Evolutionary conservation across 1,140 invertebrate species (phyloP).

Genomic region (Gryon sp.): DNA sequence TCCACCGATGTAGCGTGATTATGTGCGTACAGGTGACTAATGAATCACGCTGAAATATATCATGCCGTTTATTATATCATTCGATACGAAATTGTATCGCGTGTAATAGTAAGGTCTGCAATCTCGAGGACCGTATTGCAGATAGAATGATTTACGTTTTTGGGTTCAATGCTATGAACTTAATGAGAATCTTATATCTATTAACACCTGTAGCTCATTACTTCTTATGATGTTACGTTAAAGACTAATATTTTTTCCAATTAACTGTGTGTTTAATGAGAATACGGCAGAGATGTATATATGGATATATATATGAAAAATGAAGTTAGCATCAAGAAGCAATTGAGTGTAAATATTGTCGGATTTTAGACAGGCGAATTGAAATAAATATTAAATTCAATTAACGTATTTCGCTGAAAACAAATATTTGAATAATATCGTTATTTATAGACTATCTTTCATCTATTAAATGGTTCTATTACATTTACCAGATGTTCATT

Average conservation of each 20-base stretch:
- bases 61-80: constrained; percentile 56
- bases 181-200: constrained; percentile 27
- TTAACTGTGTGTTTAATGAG: too few relatives aligned
- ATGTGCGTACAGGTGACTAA: constrained; percentile 50
- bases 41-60: constrained; percentile 57
- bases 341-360: too few relatives aligned
- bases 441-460: too few relatives aligned
- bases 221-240: neutral
- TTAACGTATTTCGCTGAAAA: too few relatives aligned
- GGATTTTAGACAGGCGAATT: too few relatives aligned
- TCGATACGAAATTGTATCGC: constrained; percentile 50
- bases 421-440: too few relatives aligned
- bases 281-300: too few relatives aligned
- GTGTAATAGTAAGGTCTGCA: constrained; percentile 44
- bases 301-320: too few relatives aligned
- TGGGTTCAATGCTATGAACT: neutral
- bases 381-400: too few relatives aligned
- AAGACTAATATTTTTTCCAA: neutral
- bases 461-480: too few relatives aligned
- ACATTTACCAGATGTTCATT: too few relatives aligned
- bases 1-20: constrained; percentile 58
- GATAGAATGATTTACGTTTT: constrained; percentile 43
- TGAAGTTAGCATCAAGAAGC: too few relatives aligned
- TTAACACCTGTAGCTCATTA: constrained; percentile 31
- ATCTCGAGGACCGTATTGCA: constrained; percentile 33